A percentile compares a stretch with the other conserved stretches of the same genome.
These are phyloP conservation scores for Actinernus sp. DNA, from an alignment of 92 coral and sea anemone species.

Conservation along the genomic window DNA sequence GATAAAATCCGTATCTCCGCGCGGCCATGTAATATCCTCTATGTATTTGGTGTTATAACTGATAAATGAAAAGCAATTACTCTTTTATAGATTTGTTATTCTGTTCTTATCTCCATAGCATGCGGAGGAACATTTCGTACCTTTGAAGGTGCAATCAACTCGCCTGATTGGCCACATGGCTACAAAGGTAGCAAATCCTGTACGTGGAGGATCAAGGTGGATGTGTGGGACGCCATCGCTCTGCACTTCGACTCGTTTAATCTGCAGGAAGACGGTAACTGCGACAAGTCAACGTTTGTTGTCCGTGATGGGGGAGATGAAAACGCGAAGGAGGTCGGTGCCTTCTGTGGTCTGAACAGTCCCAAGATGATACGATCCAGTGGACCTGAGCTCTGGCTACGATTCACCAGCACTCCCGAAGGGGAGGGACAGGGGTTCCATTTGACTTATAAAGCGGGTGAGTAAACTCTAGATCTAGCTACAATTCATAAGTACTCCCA, in stretches of 20 bases:
- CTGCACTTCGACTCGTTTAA: constrained; percentile 69
- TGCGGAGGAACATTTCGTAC: constrained; percentile 67
- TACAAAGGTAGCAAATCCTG: constrained; percentile 72
- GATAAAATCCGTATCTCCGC: too few species aligned
- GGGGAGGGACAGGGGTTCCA: constrained; percentile 79
- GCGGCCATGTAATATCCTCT: too few species aligned
- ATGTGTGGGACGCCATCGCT: constrained; percentile 48
- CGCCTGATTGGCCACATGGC: constrained; percentile 82
- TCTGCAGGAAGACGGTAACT: constrained; percentile 64
- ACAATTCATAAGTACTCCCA: too few species aligned
- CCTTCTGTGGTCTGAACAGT: constrained; percentile 71
- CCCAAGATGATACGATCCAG: constrained; percentile 58
- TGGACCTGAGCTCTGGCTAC: constrained; percentile 55
- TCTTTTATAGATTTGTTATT: background rate
- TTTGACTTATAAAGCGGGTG: constrained; percentile 71
- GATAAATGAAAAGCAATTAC: too few species aligned
- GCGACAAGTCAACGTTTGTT: constrained; percentile 65
- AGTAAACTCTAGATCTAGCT: too few species aligned
- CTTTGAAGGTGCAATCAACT: constrained; percentile 60
- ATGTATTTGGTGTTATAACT: too few species aligned
- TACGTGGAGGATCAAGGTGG: constrained; percentile 65
- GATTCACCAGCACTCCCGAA: constrained; percentile 59
- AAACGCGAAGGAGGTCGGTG: constrained; percentile 54
- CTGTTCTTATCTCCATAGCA: background rate
- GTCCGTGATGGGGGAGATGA: constrained; percentile 61